Base-by-base conservation (phyloP, 2,797 vertebrate genomes). In the Iguana delicatissima region DNA sequence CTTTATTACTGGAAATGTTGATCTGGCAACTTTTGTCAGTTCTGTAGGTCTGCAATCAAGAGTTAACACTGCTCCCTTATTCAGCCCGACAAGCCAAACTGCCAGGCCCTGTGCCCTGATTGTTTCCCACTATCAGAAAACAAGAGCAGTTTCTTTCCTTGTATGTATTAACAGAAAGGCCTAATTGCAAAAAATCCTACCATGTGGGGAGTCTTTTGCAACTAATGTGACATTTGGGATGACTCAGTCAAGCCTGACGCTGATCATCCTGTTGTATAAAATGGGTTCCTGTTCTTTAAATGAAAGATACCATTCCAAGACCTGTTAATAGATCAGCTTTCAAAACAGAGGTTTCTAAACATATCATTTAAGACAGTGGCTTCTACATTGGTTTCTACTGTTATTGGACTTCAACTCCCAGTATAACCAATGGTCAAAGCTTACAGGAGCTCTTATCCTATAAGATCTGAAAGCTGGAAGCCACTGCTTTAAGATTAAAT, bases 51-150 rank as follows among this genome's bases (percentile, higher is more conserved):
- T 87, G 90, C 85, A 87, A 91, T 55, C 85, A 88, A 84, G 86
- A 88, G 74, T 80, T 87, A 91, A 91, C 90, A 91, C 90, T 91
- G 73, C 50, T 91, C 80, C 86, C 86, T 91, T 91, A 91, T 91
- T 88, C 86, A 91, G 59, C 82, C 69, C 22, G 24, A 77, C 9
- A 32, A 91, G 81, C 80, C 90, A 88, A 84, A 59, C 73, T 84
- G 35, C 79, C 46, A 55, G 73, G 74, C 81, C 87, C 38, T 50
- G 79, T 87, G 32, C 73, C 80, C 62, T 84, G 73, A 91, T 91
- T 88, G 62, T 84, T 91, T 88, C 80, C 81, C 79, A 62, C 73
- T 72, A 84, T 84, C 59, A 4, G 81, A 87, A 91, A 88, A 83
- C 73, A 79, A 84, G 81, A 46, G 26, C 59, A 79, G 80, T 88